These are phyloP conservation scores for Trididemnum clinides DNA, from an alignment of 23 tunicate species.

Conservation along the genomic window DNA sequence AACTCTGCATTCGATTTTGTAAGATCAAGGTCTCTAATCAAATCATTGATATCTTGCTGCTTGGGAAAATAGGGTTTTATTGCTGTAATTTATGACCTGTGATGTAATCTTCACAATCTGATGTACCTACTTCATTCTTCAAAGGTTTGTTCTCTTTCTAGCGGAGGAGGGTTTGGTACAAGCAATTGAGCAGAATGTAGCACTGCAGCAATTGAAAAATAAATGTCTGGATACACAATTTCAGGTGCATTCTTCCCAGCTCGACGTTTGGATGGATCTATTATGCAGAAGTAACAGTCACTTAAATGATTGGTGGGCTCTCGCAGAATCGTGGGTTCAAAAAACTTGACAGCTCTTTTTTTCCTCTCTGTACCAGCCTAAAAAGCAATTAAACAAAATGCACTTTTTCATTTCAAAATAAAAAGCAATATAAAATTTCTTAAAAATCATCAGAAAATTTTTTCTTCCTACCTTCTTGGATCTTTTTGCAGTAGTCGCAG, in stretches of 20 bases:
- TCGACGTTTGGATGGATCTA: slow-evolving; percentile 38
- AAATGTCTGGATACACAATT: slow-evolving; percentile 18
- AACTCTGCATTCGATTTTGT: slow-evolving; percentile 8
- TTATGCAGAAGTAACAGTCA: slow-evolving; percentile 28
- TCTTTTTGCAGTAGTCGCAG: slow-evolving; percentile 40
- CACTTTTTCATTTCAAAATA: not conserved
- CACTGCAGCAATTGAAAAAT: slow-evolving; percentile 22
- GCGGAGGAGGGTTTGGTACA: slow-evolving; percentile 11
- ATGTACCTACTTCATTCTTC: slow-evolving; percentile 2
- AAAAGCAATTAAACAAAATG: slow-evolving; percentile 8
- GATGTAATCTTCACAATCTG: not conserved
- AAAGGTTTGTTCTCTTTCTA: not conserved
- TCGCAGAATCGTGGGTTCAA: slow-evolving; percentile 3
- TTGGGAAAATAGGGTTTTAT: slow-evolving; percentile 13
- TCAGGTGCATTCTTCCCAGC: slow-evolving; percentile 23
- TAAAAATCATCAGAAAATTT: not conserved
- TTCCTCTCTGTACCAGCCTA: slow-evolving; percentile 35
- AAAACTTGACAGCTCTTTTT: slow-evolving; percentile 24
- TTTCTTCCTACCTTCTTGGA: slow-evolving; percentile 18
- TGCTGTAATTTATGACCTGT: not conserved
- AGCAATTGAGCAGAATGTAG: slow-evolving; percentile 26
- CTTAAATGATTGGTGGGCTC: slow-evolving; percentile 11
- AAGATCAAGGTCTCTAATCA: slow-evolving; percentile 26
- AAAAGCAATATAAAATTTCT: slow-evolving; percentile 1
- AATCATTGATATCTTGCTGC: slow-evolving; percentile 37